Percentiles rank a stretch among this genome's conserved stretches.
Conservation (phyloP, 2,888 invertebrate species). For the Pteria penguin region DNA sequence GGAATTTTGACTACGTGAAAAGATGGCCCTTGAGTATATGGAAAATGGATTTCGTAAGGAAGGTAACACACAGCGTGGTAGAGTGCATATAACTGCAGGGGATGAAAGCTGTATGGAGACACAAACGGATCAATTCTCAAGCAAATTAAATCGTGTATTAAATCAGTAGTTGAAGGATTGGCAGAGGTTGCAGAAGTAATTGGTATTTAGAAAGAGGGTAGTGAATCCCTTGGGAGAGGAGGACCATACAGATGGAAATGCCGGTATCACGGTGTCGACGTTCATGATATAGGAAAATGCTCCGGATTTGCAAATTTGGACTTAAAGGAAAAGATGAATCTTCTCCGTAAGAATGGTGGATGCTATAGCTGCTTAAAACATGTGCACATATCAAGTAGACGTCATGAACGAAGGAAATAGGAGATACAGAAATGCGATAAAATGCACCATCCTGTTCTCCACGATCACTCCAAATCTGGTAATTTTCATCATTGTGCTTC, state of each 20-base stretch:
- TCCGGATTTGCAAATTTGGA: slow-evolving; percentile 11
- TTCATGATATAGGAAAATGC: slow-evolving; percentile 27
- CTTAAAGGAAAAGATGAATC: slow-evolving; percentile 4
- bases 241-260: neutral
- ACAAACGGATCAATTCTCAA: slow-evolving; percentile 1
- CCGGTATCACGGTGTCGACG: slow-evolving; percentile 28
- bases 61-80: neutral
- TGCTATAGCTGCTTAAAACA: slow-evolving; percentile 20
- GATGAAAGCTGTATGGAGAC: neutral
- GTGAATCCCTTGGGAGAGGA: neutral
- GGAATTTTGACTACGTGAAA: slow-evolving; percentile 19
- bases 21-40: slow-evolving; percentile 18
- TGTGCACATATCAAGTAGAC: neutral
- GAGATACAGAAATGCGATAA: slow-evolving; percentile 1
- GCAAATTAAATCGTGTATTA: neutral
- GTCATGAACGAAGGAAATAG: neutral
- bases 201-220: neutral
- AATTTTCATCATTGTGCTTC: neutral
- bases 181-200: slow-evolving; percentile 6
- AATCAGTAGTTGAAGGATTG: slow-evolving; percentile 18
- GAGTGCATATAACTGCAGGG: neutral
- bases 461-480: neutral
- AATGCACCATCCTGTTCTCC: slow-evolving; percentile 20
- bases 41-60: neutral
- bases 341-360: slow-evolving; percentile 16